Percentiles rank a stretch among this genome's conserved stretches.
These are phyloP conservation scores for Triplophysa dalaica DNA, from an alignment of 2,113 vertebrate species.

Conservation along the genomic window DNA sequence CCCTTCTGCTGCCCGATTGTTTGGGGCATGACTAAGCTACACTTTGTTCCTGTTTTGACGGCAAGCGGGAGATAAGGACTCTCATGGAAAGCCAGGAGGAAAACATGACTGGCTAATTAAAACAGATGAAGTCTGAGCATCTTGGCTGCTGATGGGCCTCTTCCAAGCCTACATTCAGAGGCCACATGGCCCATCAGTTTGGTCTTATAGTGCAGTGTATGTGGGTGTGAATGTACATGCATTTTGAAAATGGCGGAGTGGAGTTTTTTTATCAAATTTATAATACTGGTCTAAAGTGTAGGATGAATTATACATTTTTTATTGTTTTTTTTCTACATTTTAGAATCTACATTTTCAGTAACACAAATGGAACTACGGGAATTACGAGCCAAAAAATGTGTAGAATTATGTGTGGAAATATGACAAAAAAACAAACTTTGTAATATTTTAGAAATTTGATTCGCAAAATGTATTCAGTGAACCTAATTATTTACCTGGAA, in stretches of 20 bases:
- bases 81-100: constrained; percentile 37
- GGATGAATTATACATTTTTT: too few species aligned
- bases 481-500: too few species aligned
- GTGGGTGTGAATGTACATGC: neutral
- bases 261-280: too few species aligned
- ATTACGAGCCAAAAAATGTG: too few species aligned
- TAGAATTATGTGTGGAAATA: too few species aligned
- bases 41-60: constrained; percentile 19
- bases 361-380: too few species aligned
- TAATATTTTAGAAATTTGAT: too few species aligned
- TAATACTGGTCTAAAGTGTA: too few species aligned
- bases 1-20: constrained; percentile 11
- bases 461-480: too few species aligned
- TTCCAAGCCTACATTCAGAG: constrained; percentile 1
- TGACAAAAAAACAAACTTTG: too few species aligned
- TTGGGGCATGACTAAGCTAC: neutral
- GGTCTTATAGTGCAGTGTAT: constrained; percentile 16
- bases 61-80: constrained; percentile 37
- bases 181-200: neutral
- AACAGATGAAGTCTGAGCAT: constrained; percentile 47
- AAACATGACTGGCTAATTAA: constrained; percentile 44
- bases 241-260: neutral
- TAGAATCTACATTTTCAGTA: too few species aligned
- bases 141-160: constrained; percentile 21
- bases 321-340: too few species aligned